phyloP scores from a whole-genome alignment of 2,888 invertebrate genomes.

The Cyaniris semiargus region DNA sequence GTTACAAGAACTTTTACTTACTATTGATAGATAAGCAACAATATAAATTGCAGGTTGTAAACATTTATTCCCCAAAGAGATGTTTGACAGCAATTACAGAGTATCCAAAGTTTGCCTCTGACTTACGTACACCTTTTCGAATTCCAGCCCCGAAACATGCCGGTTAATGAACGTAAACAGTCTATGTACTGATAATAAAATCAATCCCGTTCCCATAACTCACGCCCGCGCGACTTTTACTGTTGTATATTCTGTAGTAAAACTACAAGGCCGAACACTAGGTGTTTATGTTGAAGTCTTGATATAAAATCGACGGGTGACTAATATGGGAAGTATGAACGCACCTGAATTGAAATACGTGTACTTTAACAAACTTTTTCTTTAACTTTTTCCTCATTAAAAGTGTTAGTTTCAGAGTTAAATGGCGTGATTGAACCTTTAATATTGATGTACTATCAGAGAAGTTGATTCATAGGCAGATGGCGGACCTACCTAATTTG shows the following conservation, averaged over 20 bases:
- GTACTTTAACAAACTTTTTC: neutral
- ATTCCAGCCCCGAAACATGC: slow-evolving; percentile 44
- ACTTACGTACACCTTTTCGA: slow-evolving; percentile 28
- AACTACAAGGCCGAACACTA: slow-evolving; percentile 62
- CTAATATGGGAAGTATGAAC: slow-evolving; percentile 8
- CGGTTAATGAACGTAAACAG: slow-evolving; percentile 54
- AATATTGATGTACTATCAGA: too few species aligned
- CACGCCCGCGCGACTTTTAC: slow-evolving; percentile 67
- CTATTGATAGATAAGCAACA: too few species aligned
- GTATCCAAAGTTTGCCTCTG: neutral
- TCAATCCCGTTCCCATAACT: slow-evolving; percentile 63
- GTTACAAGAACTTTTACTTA: too few species aligned
- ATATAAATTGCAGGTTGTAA: too few species aligned
- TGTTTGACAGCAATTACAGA: neutral
- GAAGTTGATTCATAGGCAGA: too few species aligned
- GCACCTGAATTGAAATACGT: neutral
- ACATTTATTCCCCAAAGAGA: too few species aligned
- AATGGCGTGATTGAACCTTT: too few species aligned
- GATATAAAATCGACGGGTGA: slow-evolving; percentile 38
- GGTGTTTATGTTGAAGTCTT: slow-evolving; percentile 50
- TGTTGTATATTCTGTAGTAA: slow-evolving; percentile 68
- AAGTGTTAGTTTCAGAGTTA: too few species aligned
- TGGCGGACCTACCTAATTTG: too few species aligned
- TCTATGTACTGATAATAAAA: slow-evolving; percentile 62
- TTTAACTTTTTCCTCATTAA: neutral